Percentiles rank a stretch among this genome's conserved stretches.
Conservation (phyloP, 2,888 invertebrate genomes). For the Steinernema hermaphroditum region DNA sequence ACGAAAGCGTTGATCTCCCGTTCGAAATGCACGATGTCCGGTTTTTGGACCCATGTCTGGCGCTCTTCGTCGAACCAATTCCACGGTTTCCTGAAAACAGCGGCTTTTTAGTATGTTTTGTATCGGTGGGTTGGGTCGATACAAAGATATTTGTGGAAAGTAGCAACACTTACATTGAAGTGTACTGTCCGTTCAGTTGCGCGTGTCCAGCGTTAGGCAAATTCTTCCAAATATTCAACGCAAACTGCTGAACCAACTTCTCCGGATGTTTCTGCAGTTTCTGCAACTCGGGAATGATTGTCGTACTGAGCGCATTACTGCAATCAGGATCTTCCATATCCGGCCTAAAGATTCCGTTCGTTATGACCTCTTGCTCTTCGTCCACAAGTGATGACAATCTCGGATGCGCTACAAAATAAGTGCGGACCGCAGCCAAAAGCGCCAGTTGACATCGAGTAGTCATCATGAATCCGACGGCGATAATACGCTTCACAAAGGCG, state of each 20-base stretch:
- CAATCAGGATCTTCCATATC: constrained; percentile 63
- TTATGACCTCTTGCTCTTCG: constrained; percentile 51
- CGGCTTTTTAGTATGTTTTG: too few relatives aligned
- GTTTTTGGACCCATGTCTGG: not conserved
- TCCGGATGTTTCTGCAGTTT: constrained; percentile 43
- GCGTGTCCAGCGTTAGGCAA: not conserved
- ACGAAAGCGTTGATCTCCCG: constrained; percentile 2
- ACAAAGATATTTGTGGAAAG: too few relatives aligned
- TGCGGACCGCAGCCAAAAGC: constrained; percentile 53
- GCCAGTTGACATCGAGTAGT: constrained; percentile 48
- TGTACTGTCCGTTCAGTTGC: constrained; percentile 18
- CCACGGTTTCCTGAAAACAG: constrained; percentile 16
- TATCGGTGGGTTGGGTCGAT: too few relatives aligned
- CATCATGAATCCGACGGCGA: constrained; percentile 53
- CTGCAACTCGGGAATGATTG: constrained; percentile 52
- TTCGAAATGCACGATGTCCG: constrained; percentile 16
- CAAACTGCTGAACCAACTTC: constrained; percentile 18
- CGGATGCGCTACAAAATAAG: constrained; percentile 54
- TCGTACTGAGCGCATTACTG: constrained; percentile 52
- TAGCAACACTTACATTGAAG: constrained; percentile 4
- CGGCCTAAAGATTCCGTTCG: constrained; percentile 53
- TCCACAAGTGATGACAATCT: constrained; percentile 54
- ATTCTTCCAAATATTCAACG: constrained; percentile 13
- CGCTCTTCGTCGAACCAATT: constrained; percentile 27
- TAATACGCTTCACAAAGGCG: constrained; percentile 60